Evolutionary conservation across 2,888 invertebrate genomes (phyloP).

Genomic region (Matsumyia berberina): DNA sequence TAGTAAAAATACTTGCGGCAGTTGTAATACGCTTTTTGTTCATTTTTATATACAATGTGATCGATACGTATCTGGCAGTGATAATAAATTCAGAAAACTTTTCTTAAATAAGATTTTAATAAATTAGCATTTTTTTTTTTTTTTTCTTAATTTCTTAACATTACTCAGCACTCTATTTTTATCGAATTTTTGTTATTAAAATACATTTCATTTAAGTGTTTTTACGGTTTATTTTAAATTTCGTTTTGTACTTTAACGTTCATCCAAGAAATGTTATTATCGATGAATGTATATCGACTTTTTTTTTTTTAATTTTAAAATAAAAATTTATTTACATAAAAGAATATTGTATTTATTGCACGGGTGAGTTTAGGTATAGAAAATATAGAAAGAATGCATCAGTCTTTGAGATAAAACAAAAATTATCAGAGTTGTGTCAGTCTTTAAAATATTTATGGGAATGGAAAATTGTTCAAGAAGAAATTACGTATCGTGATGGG

Average conservation of each 20-base stretch:
- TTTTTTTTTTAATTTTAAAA: constrained; percentile 10
- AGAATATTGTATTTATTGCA: constrained; percentile 47
- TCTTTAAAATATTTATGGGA: not conserved
- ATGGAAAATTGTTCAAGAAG: not conserved
- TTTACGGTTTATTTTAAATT: constrained; percentile 30
- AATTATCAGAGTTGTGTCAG: not conserved
- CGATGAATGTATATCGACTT: constrained; percentile 8
- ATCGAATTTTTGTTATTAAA: constrained; percentile 5
- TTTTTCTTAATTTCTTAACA: constrained; percentile 11
- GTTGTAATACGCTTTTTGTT: constrained; percentile 20
- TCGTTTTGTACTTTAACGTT: constrained; percentile 71
- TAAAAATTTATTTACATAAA: constrained; percentile 41
- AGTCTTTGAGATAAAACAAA: constrained; percentile 36
- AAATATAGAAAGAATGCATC: constrained; percentile 34
- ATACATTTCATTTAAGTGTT: constrained; percentile 7
- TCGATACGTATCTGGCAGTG: constrained; percentile 68
- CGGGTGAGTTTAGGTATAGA: not conserved
- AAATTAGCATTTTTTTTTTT: not conserved
- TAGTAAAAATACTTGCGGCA: constrained; percentile 66
- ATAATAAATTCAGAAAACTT: constrained; percentile 57
- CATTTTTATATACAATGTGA: constrained; percentile 54
- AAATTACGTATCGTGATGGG: no score
- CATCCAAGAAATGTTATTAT: constrained; percentile 55
- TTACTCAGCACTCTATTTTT: constrained; percentile 20
- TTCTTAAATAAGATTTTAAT: constrained; percentile 19